A percentile compares a stretch with the other conserved stretches of the same genome.
phyloP scores from a whole-genome alignment of 2,797 vertebrate species.

The Dermochelys coriacea region DNA sequence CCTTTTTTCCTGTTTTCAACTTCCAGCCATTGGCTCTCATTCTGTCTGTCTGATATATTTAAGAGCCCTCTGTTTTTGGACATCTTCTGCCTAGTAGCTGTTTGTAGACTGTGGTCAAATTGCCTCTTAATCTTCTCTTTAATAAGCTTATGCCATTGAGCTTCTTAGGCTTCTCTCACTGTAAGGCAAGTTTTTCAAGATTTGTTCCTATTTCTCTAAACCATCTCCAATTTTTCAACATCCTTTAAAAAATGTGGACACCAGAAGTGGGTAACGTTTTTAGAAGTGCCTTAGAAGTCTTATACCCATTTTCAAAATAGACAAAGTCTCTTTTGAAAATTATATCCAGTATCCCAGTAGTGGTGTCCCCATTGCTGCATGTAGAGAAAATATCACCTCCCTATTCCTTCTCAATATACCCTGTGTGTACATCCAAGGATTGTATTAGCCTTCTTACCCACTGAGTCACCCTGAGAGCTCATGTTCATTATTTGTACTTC shows the following conservation, averaged over 20 bases:
- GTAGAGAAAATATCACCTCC: neutral
- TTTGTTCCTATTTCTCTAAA: neutral
- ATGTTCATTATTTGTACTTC: neutral
- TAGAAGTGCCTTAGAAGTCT: neutral
- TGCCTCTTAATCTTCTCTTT: neutral
- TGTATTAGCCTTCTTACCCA: neutral
- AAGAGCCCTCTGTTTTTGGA: neutral
- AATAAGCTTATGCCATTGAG: neutral
- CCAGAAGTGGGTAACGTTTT: neutral
- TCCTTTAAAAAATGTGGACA: neutral
- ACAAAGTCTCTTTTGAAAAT: neutral
- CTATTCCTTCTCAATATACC: fast-evolving
- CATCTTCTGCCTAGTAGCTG: neutral
- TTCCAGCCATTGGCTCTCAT: neutral
- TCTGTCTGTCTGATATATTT: neutral
- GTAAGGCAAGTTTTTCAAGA: neutral
- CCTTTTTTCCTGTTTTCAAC: neutral
- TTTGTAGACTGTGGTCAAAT: neutral
- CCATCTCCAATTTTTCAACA: neutral
- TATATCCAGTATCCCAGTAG: neutral
- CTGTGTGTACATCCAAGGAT: too few relatives aligned
- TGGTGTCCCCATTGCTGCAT: neutral
- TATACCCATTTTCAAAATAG: neutral
- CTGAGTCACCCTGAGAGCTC: neutral
- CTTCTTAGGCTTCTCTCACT: neutral